Evolutionary conservation across 2,888 invertebrate species (phyloP), one percentile per base, ranked within the genome.

Genomic region (Phyllotreta striolata): DNA sequence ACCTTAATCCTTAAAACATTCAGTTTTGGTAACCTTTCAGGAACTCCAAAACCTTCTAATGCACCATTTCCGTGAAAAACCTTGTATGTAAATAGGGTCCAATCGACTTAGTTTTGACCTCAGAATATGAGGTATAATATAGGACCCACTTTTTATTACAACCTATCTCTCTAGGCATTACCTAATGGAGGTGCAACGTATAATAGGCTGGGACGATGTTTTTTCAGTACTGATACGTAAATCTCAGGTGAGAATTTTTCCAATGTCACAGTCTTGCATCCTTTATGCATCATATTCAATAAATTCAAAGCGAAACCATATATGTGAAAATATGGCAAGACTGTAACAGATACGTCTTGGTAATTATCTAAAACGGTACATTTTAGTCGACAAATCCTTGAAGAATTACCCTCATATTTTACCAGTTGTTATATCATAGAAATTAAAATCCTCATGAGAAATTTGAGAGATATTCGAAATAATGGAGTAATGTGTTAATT

Each of bases 301-400:
- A 90, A 79, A 1, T 85, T 81, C 0, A 88, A 81, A 0, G 87
- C 84, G 52, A 91, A 80, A 0, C 93, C 93, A 75, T 91, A 94
- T 61, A 92, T 90, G 78, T 95, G 95, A 80, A 89, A 94, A 79
- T 92, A 88, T 0, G 95, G 94, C 52, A 94, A 79, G n/a, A 94
- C 84, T 13, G 86, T 86, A 0, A 92, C 87, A 1, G 89, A 66
- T 0, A 88, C 81, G 54, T 91, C 90, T 81, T 91, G 91, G 55
- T 78, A 74, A 7, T 75, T 77, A 10, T 81, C 86, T 85, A 79
- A 46, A 80, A 79, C 4, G 24, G 4, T 24, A 1, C 24, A 3
- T 24, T 24, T 24, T 24, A 24, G 24, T 24, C 24, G 2, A 24
- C 24, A 24, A 24, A 24, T 24, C 24, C 24, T 24, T 24, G 24